These are phyloP conservation scores for Siniperca chuatsi DNA, from an alignment of 2,113 vertebrate genomes.

Conservation along the genomic window DNA sequence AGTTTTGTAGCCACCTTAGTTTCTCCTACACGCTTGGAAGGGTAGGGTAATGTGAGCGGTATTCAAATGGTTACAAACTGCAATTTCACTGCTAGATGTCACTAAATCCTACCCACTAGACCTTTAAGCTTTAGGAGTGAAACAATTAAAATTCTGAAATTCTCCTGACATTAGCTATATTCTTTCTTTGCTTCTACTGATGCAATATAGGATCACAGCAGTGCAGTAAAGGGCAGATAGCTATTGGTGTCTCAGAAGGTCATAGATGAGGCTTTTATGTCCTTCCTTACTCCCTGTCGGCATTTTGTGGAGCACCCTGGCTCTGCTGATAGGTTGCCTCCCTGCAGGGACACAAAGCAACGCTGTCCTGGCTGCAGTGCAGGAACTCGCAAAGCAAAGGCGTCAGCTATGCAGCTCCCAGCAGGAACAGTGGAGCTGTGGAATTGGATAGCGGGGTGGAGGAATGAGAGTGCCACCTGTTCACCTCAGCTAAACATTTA, in stretches of 20 bases:
- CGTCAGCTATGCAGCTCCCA: constrained; percentile 61
- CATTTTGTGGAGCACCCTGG: constrained; percentile 44
- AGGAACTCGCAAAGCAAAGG: constrained; percentile 60
- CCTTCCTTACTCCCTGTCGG: constrained; percentile 52
- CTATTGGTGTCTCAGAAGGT: constrained; percentile 73
- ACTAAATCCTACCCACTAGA: too few species aligned
- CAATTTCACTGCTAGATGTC: too few species aligned
- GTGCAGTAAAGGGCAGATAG: constrained; percentile 63
- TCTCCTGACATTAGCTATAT: neutral
- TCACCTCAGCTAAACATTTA: constrained; percentile 56
- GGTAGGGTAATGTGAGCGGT: too few species aligned
- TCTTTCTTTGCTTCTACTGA: constrained; percentile 3
- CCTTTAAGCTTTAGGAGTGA: neutral
- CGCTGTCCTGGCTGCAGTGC: constrained; percentile 56
- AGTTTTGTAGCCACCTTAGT: too few species aligned
- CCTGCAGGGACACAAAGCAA: constrained; percentile 62
- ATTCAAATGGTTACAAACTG: too few species aligned
- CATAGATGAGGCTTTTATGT: constrained; percentile 66
- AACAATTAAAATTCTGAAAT: neutral
- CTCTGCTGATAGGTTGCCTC: constrained; percentile 38
- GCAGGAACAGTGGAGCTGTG: constrained; percentile 42
- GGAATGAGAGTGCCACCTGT: constrained; percentile 66
- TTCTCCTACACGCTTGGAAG: too few species aligned
- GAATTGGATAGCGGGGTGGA: constrained; percentile 8
- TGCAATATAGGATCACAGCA: constrained; percentile 52